Evolutionary conservation across 2,888 invertebrate species (phyloP), one percentile per base, ranked within the genome.

Genomic region (Itoplectis maculator): DNA sequence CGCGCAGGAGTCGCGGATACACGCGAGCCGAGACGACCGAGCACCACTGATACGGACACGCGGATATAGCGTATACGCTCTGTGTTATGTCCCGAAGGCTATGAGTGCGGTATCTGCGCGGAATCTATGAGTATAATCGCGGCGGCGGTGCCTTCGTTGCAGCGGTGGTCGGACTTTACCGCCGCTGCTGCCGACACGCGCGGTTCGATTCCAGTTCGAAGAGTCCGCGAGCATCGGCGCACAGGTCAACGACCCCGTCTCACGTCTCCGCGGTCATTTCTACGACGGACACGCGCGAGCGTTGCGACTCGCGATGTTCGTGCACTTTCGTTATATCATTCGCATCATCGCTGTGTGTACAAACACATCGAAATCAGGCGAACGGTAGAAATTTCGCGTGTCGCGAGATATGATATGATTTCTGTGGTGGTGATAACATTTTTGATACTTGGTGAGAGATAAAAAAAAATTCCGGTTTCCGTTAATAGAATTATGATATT

Each of bases 181-280:
- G n/a, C n/a, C n/a, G 51, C 51, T 68, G 78, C 66, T n/a, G 15
- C 63, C 29, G 45, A 82, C 75, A 76, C 72, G 68, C 47, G 35
- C 75, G 69, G 72, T 82, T 82, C 76, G 82, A 79, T 82, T 82
- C 75, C 82, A 82, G 82, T 79, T 79, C 76, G 82, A 82, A 79
- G 70, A 72, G 79, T 70, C 69, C 47, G 66, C 70, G 66, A 68
- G 79, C 68, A 79, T 82, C 79, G 79, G 51, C 68, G 51, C 68
- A 76, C 72, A 72, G 82, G 82, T 82, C 82, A 68, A 76, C 72
- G 82, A 82, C 75, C 79, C 72, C 72, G 68, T 76, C 69, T 51
- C 68, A 54, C 61, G 72, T 81, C 54, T 68, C 69, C 42, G 69
- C 59, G 69, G 65, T 79, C 63, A 82, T 78, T 82, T 76, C 82